Base-by-base conservation (phyloP, 2,888 invertebrate genomes). In the Mesorhabditis spiculigera region DNA sequence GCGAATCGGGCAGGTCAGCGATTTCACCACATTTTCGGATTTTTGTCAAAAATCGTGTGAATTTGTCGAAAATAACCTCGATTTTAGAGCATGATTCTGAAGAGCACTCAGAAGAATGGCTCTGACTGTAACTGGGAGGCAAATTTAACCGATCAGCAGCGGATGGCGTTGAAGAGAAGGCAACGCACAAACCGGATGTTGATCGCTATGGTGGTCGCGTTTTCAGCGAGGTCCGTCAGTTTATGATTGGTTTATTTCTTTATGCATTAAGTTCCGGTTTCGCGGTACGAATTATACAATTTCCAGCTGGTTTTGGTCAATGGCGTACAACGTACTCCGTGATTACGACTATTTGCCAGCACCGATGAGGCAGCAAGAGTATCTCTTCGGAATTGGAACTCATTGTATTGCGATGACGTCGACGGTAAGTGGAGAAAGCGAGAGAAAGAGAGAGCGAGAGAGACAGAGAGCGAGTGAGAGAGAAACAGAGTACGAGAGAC, bases 391-490 rank as follows among this genome's bases (percentile, higher is more conserved):
- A 10, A 83, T 84, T 61, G 75, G 79, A 5, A 82, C 84, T 8
- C 84, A 84, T 71, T 81, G 81, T 50, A 81, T 84, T 62, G 83
- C 84, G 8, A 84, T 84, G 84, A 84, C 84, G 5, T 84, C 84
- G 4, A 84, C 84, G 8, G 84, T 82, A 71, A 45, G 63, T n/a
- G n/a, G n/a, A n/a, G n/a, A n/a, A n/a, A n/a, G n/a, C n/a, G n/a
- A n/a, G n/a, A n/a, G n/a, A n/a, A n/a, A 28, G n/a, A n/a, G n/a
- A 50, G n/a, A n/a, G 8, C 58, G 8, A 50, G n/a, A n/a, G 58
- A 50, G n/a, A 50, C 16, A 28, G 63, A 63, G 16, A 63, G 6
- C n/a, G n/a, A n/a, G n/a, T n/a, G n/a, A n/a, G n/a, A n/a, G n/a
- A n/a, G n/a, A n/a, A n/a, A n/a, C n/a, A n/a, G n/a, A n/a, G n/a